Conservation (phyloP, 37 sponge, comb jelly and placozoan species). For the Aphrocallistes beatrix region DNA sequence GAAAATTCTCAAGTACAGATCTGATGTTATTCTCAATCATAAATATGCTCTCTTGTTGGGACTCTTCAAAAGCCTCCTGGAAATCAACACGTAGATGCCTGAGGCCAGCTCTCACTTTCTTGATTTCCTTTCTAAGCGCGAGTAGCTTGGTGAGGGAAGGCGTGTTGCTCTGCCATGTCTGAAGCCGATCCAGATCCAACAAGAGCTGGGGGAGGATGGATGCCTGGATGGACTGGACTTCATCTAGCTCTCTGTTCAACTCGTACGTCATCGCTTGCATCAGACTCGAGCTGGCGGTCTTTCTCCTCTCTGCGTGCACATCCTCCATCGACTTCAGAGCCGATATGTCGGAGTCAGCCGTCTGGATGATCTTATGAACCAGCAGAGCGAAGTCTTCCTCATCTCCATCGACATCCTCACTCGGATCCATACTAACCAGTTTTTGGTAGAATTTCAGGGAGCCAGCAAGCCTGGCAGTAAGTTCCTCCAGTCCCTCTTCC, state of each 20-base stretch:
- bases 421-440: neutral
- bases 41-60: neutral
- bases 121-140: neutral
- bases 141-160: neutral
- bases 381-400: neutral
- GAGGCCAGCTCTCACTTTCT: slow-evolving; percentile 11
- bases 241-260: neutral
- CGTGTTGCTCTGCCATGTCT: neutral
- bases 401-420: neutral
- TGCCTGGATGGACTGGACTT: neutral
- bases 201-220: neutral
- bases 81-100: neutral
- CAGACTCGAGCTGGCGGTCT: neutral
- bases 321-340: neutral
- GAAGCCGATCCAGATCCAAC: neutral
- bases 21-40: neutral
- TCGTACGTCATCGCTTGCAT: neutral
- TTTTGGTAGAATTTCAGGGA: neutral
- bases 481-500: neutral
- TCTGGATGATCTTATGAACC: neutral
- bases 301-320: neutral
- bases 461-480: neutral
- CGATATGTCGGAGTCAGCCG: neutral
- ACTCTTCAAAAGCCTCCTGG: neutral
- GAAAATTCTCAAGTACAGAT: neutral